Percentiles rank a stretch among this genome's conserved stretches.
These are phyloP conservation scores for Aleiodes testaceus DNA, from an alignment of 2,888 invertebrate genomes.

Conservation along the genomic window DNA sequence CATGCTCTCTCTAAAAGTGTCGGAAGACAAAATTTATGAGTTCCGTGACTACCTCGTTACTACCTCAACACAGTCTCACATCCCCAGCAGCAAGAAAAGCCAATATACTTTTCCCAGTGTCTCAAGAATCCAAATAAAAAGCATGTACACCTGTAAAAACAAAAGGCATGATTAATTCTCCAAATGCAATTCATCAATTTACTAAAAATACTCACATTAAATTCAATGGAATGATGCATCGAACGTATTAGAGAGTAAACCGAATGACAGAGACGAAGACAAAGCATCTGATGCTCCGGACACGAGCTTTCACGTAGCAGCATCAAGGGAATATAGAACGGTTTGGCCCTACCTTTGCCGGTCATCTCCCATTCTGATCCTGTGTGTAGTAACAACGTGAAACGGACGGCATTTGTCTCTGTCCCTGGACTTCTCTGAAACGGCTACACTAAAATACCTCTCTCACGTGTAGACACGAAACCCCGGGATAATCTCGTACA, in stretches of 20 bases:
- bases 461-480: constrained; percentile 28
- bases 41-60: constrained; percentile 2
- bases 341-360: constrained; percentile 30
- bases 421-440: constrained; percentile 3
- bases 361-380: constrained; percentile 47
- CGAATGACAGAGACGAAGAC: constrained; percentile 48
- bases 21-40: neutral
- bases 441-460: constrained; percentile 16
- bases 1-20: neutral
- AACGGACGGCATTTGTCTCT: constrained; percentile 49
- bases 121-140: too few species aligned
- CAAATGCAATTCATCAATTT: neutral
- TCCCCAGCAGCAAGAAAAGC: constrained; percentile 18
- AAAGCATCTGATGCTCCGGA: constrained; percentile 47
- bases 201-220: constrained; percentile 2
- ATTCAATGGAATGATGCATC: constrained; percentile 15
- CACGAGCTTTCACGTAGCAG: constrained; percentile 25
- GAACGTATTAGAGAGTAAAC: constrained; percentile 21
- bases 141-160: too few species aligned
- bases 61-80: neutral
- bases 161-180: too few species aligned
- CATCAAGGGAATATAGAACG: constrained; percentile 11
- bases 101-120: constrained; percentile 25
- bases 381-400: constrained; percentile 32
- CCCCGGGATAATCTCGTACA: neutral